These are phyloP conservation scores for Oryzias dopingdopingensis DNA, from an alignment of 2,797 vertebrate genomes.

Conservation along the genomic window DNA sequence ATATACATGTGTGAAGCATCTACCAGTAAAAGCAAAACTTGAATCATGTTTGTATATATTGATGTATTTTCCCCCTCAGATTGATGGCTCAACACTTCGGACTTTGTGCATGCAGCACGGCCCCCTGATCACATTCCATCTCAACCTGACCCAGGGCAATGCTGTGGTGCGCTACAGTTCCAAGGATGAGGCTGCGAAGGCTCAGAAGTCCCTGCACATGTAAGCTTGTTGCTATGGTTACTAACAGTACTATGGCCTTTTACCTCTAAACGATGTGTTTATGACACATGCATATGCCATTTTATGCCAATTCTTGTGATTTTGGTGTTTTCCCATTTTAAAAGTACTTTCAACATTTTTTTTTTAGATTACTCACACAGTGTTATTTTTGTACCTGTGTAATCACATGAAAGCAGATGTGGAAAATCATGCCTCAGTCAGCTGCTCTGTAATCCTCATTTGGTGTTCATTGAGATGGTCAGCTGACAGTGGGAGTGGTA, in stretches of 20 bases:
- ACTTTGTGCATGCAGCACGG: conserved; percentile 97
- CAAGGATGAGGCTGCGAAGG: conserved; percentile 96
- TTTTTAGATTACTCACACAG: not conserved
- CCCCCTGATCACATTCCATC: conserved; percentile 97
- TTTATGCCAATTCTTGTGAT: not conserved
- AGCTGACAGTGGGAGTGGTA: not conserved
- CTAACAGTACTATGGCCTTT: not conserved
- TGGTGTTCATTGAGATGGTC: not conserved
- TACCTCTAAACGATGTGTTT: not conserved
- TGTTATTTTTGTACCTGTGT: conserved; percentile 11
- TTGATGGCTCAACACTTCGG: conserved; percentile 94
- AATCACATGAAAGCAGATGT: conserved; percentile 29
- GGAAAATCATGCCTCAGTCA: conserved; percentile 22
- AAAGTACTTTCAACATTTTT: conserved; percentile 1
- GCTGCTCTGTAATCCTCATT: conserved; percentile 7
- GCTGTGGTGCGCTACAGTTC: conserved; percentile 99
- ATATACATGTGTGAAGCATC: not conserved
- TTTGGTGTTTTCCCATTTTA: conserved; percentile 10
- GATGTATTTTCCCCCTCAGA: conserved; percentile 68
- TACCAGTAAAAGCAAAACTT: not conserved
- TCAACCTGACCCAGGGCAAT: conserved; percentile 97
- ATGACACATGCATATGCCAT: not conserved
- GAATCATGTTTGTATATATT: no score
- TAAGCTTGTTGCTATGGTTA: conserved; percentile 57
- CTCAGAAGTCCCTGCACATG: conserved; percentile 99